phyloP scores from a whole-genome alignment of 1,140 invertebrate species.

The Caerostris darwini region DNA sequence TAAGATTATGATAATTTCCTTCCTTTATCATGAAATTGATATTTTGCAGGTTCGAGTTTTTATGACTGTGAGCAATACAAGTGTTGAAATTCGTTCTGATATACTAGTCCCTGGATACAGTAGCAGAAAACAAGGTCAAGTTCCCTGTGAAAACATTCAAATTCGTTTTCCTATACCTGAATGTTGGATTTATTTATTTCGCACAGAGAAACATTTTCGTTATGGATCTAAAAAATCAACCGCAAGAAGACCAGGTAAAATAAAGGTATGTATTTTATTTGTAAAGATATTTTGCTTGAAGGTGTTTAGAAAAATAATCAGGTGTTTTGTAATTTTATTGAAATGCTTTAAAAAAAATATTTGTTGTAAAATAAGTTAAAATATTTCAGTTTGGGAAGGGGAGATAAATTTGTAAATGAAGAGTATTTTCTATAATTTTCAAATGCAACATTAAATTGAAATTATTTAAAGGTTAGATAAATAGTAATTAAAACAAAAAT shows the following conservation, averaged over 20 bases:
- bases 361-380: too few relatives aligned
- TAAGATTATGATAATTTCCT: too few relatives aligned
- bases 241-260: conserved; percentile 88
- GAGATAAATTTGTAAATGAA: too few relatives aligned
- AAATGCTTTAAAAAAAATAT: too few relatives aligned
- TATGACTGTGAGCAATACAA: conserved; percentile 78
- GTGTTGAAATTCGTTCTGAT: conserved; percentile 95
- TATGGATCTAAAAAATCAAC: conserved; percentile 99
- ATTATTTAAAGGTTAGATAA: too few relatives aligned
- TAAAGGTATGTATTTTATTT: conserved; percentile 82
- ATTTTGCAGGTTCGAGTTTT: conserved; percentile 77
- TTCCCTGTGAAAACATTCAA: conserved; percentile 98
- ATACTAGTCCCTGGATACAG: conserved; percentile 97
- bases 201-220: conserved; percentile 98
- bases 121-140: conserved; percentile 93
- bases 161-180: conserved; percentile 99
- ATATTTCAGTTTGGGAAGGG: too few relatives aligned
- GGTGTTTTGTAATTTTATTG: conserved; percentile 80
- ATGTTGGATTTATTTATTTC: conserved; percentile 99
- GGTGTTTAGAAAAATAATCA: conserved; percentile 81
- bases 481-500: too few relatives aligned
- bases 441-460: too few relatives aligned
- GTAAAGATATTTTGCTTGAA: not conserved
- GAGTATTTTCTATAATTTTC: too few relatives aligned
- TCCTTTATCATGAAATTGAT: not conserved